A percentile compares a stretch with the other conserved stretches of the same genome.
These are phyloP conservation scores for Bellardia bayeri DNA, from an alignment of 2,888 invertebrate species.

Conservation along the genomic window DNA sequence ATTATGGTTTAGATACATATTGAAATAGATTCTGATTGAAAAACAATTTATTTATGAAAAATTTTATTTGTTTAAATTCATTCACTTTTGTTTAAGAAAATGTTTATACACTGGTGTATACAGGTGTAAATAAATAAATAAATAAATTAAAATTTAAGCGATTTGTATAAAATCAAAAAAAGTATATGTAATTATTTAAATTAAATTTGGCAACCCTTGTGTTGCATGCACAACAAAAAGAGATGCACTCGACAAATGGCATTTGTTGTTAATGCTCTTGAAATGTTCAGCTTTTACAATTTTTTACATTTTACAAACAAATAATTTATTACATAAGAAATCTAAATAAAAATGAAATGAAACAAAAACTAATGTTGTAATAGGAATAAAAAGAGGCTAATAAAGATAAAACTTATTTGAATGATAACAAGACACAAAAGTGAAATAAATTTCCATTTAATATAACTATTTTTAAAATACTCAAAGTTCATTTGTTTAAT, in stretches of 20 bases:
- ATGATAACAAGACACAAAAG: slow-evolving; percentile 16
- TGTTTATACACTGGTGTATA: too few species aligned
- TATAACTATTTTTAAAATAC: slow-evolving; percentile 1
- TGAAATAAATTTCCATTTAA: too few species aligned
- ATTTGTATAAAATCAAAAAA: too few species aligned
- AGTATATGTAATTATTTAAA: not conserved
- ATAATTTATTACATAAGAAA: slow-evolving; percentile 66
- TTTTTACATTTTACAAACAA: slow-evolving; percentile 45
- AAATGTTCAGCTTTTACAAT: slow-evolving; percentile 31
- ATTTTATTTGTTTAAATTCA: too few species aligned
- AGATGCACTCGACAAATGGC: slow-evolving; percentile 61
- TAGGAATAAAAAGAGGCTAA: slow-evolving; percentile 14
- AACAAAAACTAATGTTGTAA: slow-evolving; percentile 46
- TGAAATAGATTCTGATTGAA: too few species aligned
- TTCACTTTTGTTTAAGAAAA: too few species aligned
- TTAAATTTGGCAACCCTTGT: slow-evolving; percentile 49
- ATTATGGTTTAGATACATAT: too few species aligned
- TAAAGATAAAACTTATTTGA: slow-evolving; percentile 33
- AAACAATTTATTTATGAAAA: too few species aligned
- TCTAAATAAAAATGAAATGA: slow-evolving; percentile 36
- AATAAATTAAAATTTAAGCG: too few species aligned
- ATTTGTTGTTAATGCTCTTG: slow-evolving; percentile 70
- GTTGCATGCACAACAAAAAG: slow-evolving; percentile 37
- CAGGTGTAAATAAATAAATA: too few species aligned
- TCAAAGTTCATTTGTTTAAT: slow-evolving; percentile 39